Base-by-base conservation (phyloP, 2,888 invertebrate genomes). In the Cybosia mesomella region DNA sequence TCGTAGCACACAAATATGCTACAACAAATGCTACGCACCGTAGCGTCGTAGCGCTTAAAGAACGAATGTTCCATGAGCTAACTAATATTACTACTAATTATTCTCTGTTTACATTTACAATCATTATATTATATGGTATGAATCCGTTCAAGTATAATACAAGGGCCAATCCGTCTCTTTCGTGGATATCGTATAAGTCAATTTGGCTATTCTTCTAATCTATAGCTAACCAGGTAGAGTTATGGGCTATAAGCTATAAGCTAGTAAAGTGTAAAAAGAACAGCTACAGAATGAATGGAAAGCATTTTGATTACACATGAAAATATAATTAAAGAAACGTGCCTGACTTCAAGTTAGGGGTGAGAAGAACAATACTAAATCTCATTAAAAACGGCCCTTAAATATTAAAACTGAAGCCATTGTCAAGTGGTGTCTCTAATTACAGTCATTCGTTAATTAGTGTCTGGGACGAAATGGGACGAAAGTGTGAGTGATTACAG, bases 401-500 rank as follows among this genome's bases (percentile, higher is more conserved):
- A 81, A 79, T 81, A 81, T 77, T 80, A 84, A 83, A 83, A 80
- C 79, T 80, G 76, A 74, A 84, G 80, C 80, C 77, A 87, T 85
- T 88, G 87, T 89, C 82, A 78, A 89, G 87, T 87, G 87, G 81
- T 84, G 83, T 76, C 80, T 81, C 84, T 83, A 81, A 81, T 81
- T 81, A 78, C 72, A 88, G 81, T 70, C 79, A 81, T 72, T 79
- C 81, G 80, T 79, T 91, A 90, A 90, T 90, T 90, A 89, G 89
- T 85, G 87, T 62, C 62, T 64, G 70, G 22, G 69, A 61, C 70
- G 63, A 70, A 70, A 70, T 74, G 81, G 68, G 74, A 69, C 57
- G 82, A 83, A 83, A 86, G 82, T 81, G 85, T 82, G 86, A 88
- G 83, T 85, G 87, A 88, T 84, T 82, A 79, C 75, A 68, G 73